phyloP scores from a whole-genome alignment of 2,797 vertebrate genomes.

The Myotis myotis region DNA sequence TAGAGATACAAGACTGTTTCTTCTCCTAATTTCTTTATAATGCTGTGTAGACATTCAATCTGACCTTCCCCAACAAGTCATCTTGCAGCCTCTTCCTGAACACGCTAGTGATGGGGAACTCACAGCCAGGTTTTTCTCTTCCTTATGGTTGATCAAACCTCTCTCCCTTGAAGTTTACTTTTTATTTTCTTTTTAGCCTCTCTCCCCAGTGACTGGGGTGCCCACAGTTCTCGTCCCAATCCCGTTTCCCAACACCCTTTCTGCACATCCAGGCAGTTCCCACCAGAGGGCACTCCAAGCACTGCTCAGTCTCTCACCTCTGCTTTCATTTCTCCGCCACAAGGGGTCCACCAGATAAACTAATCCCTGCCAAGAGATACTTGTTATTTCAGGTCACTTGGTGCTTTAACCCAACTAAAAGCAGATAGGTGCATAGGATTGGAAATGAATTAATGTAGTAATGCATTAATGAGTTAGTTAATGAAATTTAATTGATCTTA shows the following conservation, averaged over 20 bases:
- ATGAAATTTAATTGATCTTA: not conserved
- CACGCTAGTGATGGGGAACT: not conserved
- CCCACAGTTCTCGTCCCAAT: not conserved
- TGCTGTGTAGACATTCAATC: not conserved
- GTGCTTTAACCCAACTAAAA: not conserved
- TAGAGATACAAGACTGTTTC: not conserved
- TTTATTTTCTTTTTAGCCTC: not conserved
- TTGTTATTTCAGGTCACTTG: not conserved
- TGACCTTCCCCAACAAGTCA: not conserved
- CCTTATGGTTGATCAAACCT: not conserved
- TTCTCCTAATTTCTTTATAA: not conserved
- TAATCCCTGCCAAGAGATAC: not conserved
- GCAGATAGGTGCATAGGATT: not conserved
- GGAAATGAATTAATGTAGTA: not conserved
- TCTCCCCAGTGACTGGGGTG: not conserved
- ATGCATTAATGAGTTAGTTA: not conserved
- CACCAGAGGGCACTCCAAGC: slow-evolving; percentile 41
- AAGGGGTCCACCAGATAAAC: not conserved
- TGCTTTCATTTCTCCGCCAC: not conserved
- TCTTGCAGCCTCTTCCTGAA: not conserved
- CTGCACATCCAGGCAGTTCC: not conserved
- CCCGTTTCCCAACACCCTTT: not conserved
- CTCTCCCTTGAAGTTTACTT: not conserved
- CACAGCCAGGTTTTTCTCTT: not conserved
- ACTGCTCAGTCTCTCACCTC: not conserved